Base-by-base conservation (phyloP, 2,113 vertebrate species). In the Xyliphius kryptos region DNA sequence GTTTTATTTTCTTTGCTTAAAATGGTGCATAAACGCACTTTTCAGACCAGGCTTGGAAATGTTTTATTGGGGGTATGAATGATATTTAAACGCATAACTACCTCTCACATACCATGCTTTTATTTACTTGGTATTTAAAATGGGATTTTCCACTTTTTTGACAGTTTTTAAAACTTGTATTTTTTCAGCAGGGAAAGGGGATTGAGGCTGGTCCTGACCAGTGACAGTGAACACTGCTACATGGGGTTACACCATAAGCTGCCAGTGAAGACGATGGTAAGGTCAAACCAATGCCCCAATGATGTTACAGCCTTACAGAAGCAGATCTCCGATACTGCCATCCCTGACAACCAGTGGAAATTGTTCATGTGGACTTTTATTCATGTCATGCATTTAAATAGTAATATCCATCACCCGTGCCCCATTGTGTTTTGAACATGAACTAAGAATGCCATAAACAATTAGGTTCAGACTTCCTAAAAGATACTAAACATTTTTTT, bases 171-270 rank as follows among this genome's bases (percentile, higher is more conserved):
- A n/a, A n/a, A n/a, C n/a, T n/a, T n/a, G n/a, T n/a, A n/a, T n/a
- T 90, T 88, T 92, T 87, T 85, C 71, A 92, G 92, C 93, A 97
- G 96, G 95, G 89, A 93, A 98, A 93, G 91, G 94, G 83, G 94
- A 92, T 91, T 87, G 93, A 92, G 95, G 94, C 87, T 94, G 94
- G 89, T 99, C 95, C 94, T 99, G 96, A 99, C 95, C 96, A 97
- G 95, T 95, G 90, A 89, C 91, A 87, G 91, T 91, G 94, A 94
- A 94, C 91, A 97, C 95, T 95, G 92, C 93, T 95, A 92, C 92
- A 91, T 95, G 93, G 92, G 92, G 92, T 97, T 97, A 98, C 95
- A 96, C 92, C 94, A 88, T 93, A 97, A 94, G 91, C 95, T 97
- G 94, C 89, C 92, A 93, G 89, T 92, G 92, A 91, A 95, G 87